Conservation (phyloP, 2,113 vertebrate species). For the Excalfactoria chinensis region DNA sequence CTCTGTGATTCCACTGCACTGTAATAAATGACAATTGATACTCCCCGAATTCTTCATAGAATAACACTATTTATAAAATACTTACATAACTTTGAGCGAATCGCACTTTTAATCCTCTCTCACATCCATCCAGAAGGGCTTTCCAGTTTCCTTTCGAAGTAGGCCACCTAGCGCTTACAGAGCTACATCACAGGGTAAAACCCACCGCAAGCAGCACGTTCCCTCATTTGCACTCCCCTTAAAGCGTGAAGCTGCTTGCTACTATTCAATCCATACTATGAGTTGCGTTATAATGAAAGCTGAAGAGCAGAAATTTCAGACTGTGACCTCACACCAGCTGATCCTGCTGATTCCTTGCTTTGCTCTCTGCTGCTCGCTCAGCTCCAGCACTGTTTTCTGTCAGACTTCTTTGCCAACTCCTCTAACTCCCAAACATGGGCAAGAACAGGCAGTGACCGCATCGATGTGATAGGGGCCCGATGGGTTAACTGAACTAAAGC, state of each 20-base stretch:
- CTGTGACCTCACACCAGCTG: neutral
- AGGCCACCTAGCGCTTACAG: slow-evolving; percentile 54
- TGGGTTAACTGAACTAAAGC: neutral
- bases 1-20: neutral
- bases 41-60: neutral
- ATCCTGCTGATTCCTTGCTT: neutral
- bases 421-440: neutral
- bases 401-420: neutral
- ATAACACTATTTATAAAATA: neutral
- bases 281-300: neutral
- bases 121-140: neutral
- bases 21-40: neutral
- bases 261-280: neutral
- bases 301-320: neutral
- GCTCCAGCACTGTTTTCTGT: neutral
- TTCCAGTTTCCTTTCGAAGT: slow-evolving; percentile 30
- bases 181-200: neutral
- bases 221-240: neutral
- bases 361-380: neutral
- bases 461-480: neutral
- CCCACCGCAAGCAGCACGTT: neutral
- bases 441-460: neutral
- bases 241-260: neutral
- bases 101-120: neutral
- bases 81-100: neutral